These are phyloP conservation scores for Enteromius unitaeniatus DNA, from an alignment of 2,797 vertebrate species.

Conservation along the genomic window DNA sequence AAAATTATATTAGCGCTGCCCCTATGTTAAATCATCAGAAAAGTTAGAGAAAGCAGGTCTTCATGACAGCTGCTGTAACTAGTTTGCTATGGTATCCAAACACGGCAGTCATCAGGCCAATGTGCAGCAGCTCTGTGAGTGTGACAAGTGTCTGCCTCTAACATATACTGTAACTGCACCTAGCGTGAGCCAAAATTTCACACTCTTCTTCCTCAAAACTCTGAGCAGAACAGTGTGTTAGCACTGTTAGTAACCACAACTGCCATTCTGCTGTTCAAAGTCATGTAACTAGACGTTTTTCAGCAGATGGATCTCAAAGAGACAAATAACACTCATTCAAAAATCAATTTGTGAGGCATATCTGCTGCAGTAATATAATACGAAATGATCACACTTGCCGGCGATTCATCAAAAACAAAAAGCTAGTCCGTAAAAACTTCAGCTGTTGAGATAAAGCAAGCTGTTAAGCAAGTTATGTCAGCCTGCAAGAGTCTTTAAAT, in stretches of 20 bases:
- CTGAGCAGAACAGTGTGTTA: conserved; percentile 8
- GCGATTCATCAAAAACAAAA: conserved; percentile 8
- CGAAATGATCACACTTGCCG: not conserved
- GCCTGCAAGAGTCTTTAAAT: not conserved
- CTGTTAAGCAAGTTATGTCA: conserved; percentile 1
- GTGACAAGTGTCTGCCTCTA: not conserved
- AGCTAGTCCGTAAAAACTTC: not conserved
- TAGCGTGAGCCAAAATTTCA: conserved; percentile 42
- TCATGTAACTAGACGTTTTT: not conserved
- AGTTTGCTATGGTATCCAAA: conserved; percentile 53
- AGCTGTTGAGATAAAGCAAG: not conserved
- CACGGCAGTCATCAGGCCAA: conserved; percentile 10
- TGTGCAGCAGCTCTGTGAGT: not conserved
- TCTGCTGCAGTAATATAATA: not conserved
- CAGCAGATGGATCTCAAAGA: conserved; percentile 24
- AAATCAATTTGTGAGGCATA: not conserved
- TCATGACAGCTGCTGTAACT: not conserved
- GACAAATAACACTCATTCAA: conserved; percentile 2
- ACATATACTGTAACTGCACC: conserved; percentile 12
- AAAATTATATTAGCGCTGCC: too few species aligned
- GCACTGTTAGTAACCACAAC: not conserved
- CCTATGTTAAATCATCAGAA: not conserved
- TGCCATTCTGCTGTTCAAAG: conserved; percentile 4
- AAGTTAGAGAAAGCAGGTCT: conserved; percentile 13
- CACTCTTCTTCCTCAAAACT: conserved; percentile 36